Conservation (phyloP, 2,888 invertebrate genomes). For the Helleia helle region DNA sequence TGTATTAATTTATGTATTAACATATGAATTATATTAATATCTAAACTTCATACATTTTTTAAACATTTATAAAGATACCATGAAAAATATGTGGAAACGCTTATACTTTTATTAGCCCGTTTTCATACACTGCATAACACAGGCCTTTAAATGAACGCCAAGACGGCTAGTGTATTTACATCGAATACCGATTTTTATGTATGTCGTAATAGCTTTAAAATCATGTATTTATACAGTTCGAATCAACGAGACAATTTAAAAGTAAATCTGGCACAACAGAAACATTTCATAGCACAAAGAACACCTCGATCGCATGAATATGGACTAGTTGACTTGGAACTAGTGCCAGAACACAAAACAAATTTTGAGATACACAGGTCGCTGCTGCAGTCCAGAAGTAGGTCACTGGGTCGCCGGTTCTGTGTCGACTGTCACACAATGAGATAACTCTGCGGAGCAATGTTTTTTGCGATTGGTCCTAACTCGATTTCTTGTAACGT, state of each 20-base stretch:
- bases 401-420: conserved; percentile 64
- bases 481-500: conserved; percentile 25
- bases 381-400: conserved; percentile 60
- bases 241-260: conserved; percentile 8
- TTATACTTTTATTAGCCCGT: no score
- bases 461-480: conserved; percentile 40
- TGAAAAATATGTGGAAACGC: no score
- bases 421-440: conserved; percentile 56
- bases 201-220: no score
- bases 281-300: conserved; percentile 14
- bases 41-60: no score
- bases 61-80: no score
- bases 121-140: no score
- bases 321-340: conserved; percentile 45
- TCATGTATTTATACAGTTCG: no score
- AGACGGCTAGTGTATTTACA: no score
- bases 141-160: no score
- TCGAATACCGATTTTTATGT: no score
- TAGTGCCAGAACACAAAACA: conserved; percentile 61
- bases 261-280: conserved; percentile 4
- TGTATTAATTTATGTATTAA: no score
- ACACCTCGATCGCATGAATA: conserved; percentile 35
- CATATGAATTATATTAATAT: no score
- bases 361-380: conserved; percentile 50
- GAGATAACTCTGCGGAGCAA: conserved; percentile 59